Evolutionary conservation across 2,113 vertebrate genomes (phyloP), one percentile per base, ranked within the genome.

Genomic region (Tachysurus vachellii): DNA sequence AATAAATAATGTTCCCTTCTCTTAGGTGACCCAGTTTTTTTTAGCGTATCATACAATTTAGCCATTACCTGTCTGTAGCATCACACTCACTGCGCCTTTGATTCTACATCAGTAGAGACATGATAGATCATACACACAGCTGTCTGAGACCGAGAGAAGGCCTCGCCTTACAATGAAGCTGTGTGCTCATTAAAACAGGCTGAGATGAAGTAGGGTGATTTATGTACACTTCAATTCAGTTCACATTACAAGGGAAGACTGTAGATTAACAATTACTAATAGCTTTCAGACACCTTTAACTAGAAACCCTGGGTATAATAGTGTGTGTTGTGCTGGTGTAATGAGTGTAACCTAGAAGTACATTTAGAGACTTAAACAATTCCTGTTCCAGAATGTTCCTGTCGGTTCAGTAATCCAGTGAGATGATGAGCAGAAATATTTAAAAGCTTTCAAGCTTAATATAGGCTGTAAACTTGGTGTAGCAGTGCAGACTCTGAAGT

Each of bases 21-120:
- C 73, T 62, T 66, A 77, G 81, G 84, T 88, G 89, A 88, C 89
- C 89, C 87, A 90, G 89, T 88, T 90, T 88, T 90, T 90, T 83
- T 70, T 16, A 83, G 80, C 44, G 10, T 6, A 61, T 82, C 80
- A 76, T 53, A 76, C 54, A 56, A 76, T 61, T 82, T 82, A 82
- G 56, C 87, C 53, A 75, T 89, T 84, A 89, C 79, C 88, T 85
- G 86, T 89, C 86, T 88, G 84, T 89, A 86, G 88, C 73, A 53
- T 83, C 75, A 54, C 59, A 79, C 62, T 57, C 66, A 31, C 50
- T 83, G 77, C 71, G 77, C 71, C 88, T 90, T 90, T 90, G 88
- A 90, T 89, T 90, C 80, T 66, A 87, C 90, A 89, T 89, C 88
- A 91, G 31, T 87, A 50, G 84, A 88, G 89, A 88, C 90, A 91